Percentiles rank a stretch among this genome's conserved stretches.
phyloP scores from a whole-genome alignment of 2,797 vertebrate genomes.

The Cercopithecus mitis region DNA sequence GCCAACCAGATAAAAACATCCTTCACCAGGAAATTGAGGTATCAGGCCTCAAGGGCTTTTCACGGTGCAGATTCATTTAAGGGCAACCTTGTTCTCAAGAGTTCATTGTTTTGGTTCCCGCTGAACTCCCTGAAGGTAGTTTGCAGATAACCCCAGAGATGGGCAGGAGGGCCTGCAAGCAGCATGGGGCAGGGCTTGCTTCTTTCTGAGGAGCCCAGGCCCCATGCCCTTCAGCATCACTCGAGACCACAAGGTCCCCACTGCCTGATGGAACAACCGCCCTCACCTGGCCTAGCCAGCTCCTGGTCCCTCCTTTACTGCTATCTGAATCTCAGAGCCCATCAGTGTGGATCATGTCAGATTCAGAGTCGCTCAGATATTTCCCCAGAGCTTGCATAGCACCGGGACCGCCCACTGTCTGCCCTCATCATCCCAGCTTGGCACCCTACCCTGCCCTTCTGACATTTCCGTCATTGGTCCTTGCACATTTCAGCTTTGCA shows the following conservation, averaged over 20 bases:
- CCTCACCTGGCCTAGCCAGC: too few relatives aligned
- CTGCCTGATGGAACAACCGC: rapidly evolving
- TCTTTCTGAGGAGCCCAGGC: rapidly evolving
- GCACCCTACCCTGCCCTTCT: not conserved
- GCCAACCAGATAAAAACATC: not conserved
- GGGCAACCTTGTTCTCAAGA: not conserved
- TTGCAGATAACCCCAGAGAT: not conserved
- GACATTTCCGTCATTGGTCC: too few relatives aligned
- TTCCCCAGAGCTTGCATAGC: not conserved
- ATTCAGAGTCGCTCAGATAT: not conserved
- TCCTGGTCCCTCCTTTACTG: not conserved
- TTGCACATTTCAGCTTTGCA: rapidly evolving
- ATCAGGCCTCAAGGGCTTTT: not conserved
- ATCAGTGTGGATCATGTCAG: rapidly evolving
- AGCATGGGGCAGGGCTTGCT: not conserved
- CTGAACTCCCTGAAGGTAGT: not conserved
- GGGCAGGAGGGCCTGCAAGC: rapidly evolving
- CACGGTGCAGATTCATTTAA: not conserved
- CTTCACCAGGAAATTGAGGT: not conserved
- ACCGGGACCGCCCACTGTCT: rapidly evolving
- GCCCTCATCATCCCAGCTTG: too few relatives aligned
- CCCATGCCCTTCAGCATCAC: rapidly evolving
- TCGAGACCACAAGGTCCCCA: not conserved
- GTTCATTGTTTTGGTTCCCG: not conserved
- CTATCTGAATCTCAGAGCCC: not conserved